Conservation (phyloP, 37 sponge, comb jelly and placozoan genomes). For the Crambe crambe region DNA sequence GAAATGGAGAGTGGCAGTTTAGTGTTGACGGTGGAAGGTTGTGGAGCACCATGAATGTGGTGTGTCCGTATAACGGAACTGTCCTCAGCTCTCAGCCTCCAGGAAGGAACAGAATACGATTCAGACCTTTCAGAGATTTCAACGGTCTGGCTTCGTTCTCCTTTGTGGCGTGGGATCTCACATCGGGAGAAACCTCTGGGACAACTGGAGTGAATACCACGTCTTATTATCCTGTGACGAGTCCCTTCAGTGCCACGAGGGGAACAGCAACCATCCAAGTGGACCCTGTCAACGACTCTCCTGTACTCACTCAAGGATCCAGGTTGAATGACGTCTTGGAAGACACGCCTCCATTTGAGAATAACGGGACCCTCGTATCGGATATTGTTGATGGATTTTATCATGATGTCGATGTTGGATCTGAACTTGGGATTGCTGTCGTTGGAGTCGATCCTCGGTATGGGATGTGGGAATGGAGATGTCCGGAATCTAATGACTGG, state of each 20-base stretch:
- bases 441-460: constrained; percentile 76
- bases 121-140: constrained; percentile 73
- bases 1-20: constrained; percentile 83
- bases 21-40: constrained; percentile 50
- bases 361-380: constrained; percentile 70
- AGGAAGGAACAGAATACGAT: constrained; percentile 58
- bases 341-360: constrained; percentile 53
- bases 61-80: constrained; percentile 61
- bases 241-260: constrained; percentile 66
- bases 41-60: constrained; percentile 55
- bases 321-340: constrained; percentile 52
- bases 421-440: constrained; percentile 78
- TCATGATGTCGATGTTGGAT: constrained; percentile 64
- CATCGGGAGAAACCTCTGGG: constrained; percentile 64
- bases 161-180: constrained; percentile 90
- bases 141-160: constrained; percentile 63
- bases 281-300: constrained; percentile 88
- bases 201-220: constrained; percentile 38
- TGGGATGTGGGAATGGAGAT: constrained; percentile 86
- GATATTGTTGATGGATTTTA: constrained; percentile 72
- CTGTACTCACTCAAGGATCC: constrained; percentile 46
- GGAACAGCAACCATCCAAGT: constrained; percentile 61
- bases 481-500: constrained; percentile 56
- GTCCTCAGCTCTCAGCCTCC: constrained; percentile 58
- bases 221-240: constrained; percentile 52